Percentiles rank a stretch among this genome's conserved stretches.
Conservation (phyloP, 1,140 invertebrate species). For the Sycobia sp. region DNA sequence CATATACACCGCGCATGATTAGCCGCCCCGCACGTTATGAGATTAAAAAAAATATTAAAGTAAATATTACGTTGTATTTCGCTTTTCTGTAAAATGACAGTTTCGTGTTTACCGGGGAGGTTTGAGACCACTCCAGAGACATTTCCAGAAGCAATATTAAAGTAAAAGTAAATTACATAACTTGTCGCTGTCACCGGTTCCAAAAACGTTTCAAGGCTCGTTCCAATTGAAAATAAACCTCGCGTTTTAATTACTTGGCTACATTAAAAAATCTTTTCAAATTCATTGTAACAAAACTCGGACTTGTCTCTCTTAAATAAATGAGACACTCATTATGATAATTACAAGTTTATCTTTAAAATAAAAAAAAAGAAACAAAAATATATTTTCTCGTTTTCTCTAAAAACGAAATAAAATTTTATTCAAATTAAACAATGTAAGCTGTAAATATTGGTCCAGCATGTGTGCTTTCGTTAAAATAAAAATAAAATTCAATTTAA, state of each 20-base stretch:
- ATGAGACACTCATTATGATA: too few species aligned
- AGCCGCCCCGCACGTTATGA: too few species aligned
- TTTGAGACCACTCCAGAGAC: too few species aligned
- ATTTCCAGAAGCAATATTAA: too few species aligned
- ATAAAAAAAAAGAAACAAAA: too few species aligned
- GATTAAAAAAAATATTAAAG: too few species aligned
- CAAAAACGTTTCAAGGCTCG: conserved; percentile 39
- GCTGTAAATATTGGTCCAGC: background rate
- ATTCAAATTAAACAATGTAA: background rate
- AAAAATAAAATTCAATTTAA: conserved; percentile 19
- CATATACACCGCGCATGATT: too few species aligned
- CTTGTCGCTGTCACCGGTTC: conserved; percentile 28
- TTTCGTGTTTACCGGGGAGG: too few species aligned
- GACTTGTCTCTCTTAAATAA: background rate
- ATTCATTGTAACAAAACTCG: background rate
- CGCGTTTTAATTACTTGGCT: too few species aligned
- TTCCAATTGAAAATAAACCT: conserved; percentile 19
- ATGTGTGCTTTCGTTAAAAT: background rate
- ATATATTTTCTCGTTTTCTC: background rate
- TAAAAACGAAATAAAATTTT: background rate
- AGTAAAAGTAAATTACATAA: conserved; percentile 34
- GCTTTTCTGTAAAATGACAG: too few species aligned
- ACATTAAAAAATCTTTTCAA: background rate
- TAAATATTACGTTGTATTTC: too few species aligned
- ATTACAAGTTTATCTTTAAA: too few species aligned